Percentiles rank a stretch among this genome's conserved stretches.
Conservation (phyloP, 2,113 vertebrate genomes). For the Gnathochromis pfefferi region DNA sequence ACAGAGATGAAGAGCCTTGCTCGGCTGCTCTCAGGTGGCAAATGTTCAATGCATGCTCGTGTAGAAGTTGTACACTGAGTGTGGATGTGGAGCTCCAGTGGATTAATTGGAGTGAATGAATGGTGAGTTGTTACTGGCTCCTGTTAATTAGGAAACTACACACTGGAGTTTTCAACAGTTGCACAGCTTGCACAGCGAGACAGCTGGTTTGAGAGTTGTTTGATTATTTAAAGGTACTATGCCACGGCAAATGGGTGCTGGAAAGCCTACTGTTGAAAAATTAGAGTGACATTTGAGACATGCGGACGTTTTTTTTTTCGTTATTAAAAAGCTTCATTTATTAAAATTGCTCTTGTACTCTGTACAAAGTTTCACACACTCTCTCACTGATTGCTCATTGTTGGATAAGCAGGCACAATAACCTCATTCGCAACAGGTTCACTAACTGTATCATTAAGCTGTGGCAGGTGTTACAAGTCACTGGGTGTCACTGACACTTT, state of each 20-base stretch:
- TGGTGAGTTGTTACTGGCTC: background rate
- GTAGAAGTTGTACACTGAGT: background rate
- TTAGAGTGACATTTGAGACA: background rate
- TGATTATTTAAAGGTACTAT: background rate
- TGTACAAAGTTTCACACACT: background rate
- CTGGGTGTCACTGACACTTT: background rate
- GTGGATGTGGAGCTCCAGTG: background rate
- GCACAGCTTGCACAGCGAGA: background rate
- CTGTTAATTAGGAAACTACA: background rate
- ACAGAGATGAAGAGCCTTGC: background rate
- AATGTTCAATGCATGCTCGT: background rate
- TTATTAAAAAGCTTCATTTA: background rate
- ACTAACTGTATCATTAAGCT: background rate
- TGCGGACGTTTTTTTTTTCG: accelerated
- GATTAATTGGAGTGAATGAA: background rate
- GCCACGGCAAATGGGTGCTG: background rate
- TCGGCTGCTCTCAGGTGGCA: background rate
- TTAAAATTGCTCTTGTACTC: background rate
- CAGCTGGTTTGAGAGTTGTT: background rate
- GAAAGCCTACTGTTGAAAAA: background rate
- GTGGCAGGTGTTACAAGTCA: background rate
- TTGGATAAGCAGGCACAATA: background rate
- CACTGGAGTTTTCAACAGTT: background rate
- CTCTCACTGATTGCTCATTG: background rate
- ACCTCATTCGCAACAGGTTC: background rate